Base-by-base conservation (phyloP, 1,140 invertebrate species). In the Metopolophium dirhodum region DNA sequence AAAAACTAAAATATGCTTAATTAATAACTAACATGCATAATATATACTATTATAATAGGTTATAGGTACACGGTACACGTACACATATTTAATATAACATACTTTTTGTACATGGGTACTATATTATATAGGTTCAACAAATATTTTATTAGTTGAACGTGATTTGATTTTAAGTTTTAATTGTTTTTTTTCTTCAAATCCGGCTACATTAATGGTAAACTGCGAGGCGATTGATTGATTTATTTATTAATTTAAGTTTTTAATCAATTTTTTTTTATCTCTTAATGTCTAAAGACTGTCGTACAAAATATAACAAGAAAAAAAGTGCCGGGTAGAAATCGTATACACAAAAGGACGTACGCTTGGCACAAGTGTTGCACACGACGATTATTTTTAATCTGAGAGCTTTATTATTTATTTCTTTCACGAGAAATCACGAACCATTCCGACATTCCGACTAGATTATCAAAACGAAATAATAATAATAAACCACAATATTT, bases 321-420 rank as follows among this genome's bases (percentile, higher is more conserved):
- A 61, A 68, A n/a, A 41, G 54, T 68, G 23, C 37, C 37, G 89
- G 30, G 26, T 90, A 68, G 54, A 68, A 68, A 68, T 45, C 57
- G 14, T 68, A 93, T 57, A 57, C 91, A 93, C 82, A 86, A 51
- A 54, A 85, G 41, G 77, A 41, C 35, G 49, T 37, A 85, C 91
- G 47, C 20, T 92, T 93, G 68, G 91, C 82, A 85, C 47, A 49
- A 82, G 4, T 82, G 88, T 93, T 93, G 91, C 91, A 93, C 91
- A 93, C 91, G 91, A 85, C 91, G 91, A 93, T 93, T 85, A 93
- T 93, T 93, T 93, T 93, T 93, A 93, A 93, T 93, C 91, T 57
- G 49, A 86, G 35, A 45, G 77, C 37, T 90, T 68, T 68, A 45
- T 45, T 68, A 89, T 90, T 88, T 88, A 51, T 90, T 90, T 90